Evolutionary conservation across 1,140 invertebrate species (phyloP), one percentile per base, ranked within the genome.

Genomic region (Drosophila ironensis): DNA sequence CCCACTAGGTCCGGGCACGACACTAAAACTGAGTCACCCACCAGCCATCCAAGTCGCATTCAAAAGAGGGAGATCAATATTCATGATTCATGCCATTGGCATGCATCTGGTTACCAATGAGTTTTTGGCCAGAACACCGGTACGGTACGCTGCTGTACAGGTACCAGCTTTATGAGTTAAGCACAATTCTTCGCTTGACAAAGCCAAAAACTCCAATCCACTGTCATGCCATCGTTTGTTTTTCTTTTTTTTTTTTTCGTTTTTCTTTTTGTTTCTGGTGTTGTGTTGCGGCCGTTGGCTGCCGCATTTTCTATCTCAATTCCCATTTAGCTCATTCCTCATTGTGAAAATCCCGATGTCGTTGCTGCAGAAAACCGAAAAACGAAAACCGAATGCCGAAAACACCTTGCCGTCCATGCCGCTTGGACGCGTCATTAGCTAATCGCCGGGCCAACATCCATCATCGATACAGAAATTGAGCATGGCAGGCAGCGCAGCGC

Each of bases 31-130:
- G 60, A 64, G 60, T 64, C 60, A 63, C 56, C 38, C 41, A 63
- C 42, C 40, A 24, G 44, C n/a, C 20, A 54, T 44, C 52, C 37
- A 20, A 60, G 17, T 47, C 24, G 24, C 56, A 48, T 38, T 48
- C 24, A 5, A 28, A 40, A 47, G 57, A 63, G 56, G 25, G 63
- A 68, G 41, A 46, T 68, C 63, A 68, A 68, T 68, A 68, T 68
- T 68, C 75, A 74, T 78, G 74, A 78, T 74, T 78, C 74, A 78
- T 80, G 63, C 37, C 50, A 80, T 52, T 73, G 74, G 74, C 54
- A 77, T 80, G 74, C 60, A 64, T 64, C 59, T 64, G 60, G 56
- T 48, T 48, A 48, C 56, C 57, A 63, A 64, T 63, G 57, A 45
- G 59, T 11, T 51, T 60, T 44, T 50, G 20, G 28, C 14, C 3